Evolutionary conservation across 2,113 vertebrate genomes (phyloP).

Genomic region (Macroglossus sobrinus): DNA sequence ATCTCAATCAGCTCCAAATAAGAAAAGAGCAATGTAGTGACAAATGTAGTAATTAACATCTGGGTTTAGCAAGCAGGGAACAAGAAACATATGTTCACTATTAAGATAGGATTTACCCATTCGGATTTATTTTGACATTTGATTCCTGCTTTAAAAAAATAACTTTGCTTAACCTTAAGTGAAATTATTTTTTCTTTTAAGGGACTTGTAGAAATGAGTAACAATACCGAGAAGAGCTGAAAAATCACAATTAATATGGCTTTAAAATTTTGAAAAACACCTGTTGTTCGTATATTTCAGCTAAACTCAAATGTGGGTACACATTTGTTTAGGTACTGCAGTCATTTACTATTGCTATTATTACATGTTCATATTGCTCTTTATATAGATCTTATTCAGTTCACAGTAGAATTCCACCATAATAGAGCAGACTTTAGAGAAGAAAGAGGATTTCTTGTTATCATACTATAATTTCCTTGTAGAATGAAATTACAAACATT

Average conservation of each 20-base stretch:
- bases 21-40: conserved; percentile 60
- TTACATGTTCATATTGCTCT: not conserved
- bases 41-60: conserved; percentile 74
- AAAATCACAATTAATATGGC: conserved; percentile 27
- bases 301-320: not conserved
- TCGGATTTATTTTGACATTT: conserved; percentile 75
- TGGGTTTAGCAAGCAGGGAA: conserved; percentile 68
- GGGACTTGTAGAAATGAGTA: conserved; percentile 48
- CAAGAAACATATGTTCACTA: conserved; percentile 56
- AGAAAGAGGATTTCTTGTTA: not conserved
- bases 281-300: not conserved
- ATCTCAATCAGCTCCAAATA: conserved; percentile 48
- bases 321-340: not conserved
- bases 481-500: not conserved
- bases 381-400: not conserved
- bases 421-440: conserved; percentile 12
- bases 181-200: conserved; percentile 50
- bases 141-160: conserved; percentile 61
- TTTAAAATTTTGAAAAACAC: not conserved
- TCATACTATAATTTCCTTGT: not conserved
- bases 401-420: not conserved
- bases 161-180: conserved; percentile 52
- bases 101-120: conserved; percentile 63
- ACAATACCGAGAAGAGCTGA: not conserved
- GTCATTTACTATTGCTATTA: not conserved